Percentiles rank a stretch among this genome's conserved stretches.
Conservation (phyloP, 2,888 invertebrate genomes). For the Epistrophe grossulariae region DNA sequence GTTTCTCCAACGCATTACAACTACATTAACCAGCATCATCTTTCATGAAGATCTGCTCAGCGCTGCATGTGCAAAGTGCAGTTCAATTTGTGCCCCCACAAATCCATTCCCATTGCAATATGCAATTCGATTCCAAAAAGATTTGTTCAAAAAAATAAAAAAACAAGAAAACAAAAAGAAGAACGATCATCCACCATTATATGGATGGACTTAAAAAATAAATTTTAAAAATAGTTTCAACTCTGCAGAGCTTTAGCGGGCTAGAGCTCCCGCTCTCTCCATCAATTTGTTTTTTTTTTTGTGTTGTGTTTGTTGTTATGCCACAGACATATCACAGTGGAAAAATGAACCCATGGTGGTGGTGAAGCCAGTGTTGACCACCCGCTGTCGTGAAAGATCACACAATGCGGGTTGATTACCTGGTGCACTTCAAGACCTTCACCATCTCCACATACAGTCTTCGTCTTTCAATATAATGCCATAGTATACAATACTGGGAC, state of each 20-base stretch:
- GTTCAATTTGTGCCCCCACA: slow-evolving; percentile 50
- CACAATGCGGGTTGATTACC: slow-evolving; percentile 75
- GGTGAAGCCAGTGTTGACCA: slow-evolving; percentile 65
- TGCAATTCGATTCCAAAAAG: slow-evolving; percentile 59
- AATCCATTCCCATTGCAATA: slow-evolving; percentile 42
- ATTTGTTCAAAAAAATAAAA: slow-evolving; percentile 47
- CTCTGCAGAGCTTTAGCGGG: background rate
- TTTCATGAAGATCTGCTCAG: slow-evolving; percentile 58
- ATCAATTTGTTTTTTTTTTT: slow-evolving; percentile 17
- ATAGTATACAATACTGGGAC: slow-evolving; percentile 52
- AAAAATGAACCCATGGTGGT: slow-evolving; percentile 39
- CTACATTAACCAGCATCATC: slow-evolving; percentile 67
- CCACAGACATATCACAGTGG: background rate
- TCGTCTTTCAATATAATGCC: slow-evolving; percentile 10
- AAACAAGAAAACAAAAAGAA: slow-evolving; percentile 36
- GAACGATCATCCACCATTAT: slow-evolving; percentile 50
- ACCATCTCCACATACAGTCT: background rate
- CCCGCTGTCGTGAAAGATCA: slow-evolving; percentile 72
- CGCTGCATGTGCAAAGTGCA: slow-evolving; percentile 47
- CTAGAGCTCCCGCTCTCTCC: background rate
- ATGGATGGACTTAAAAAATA: slow-evolving; percentile 56
- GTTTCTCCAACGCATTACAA: slow-evolving; percentile 68
- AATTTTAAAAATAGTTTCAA: slow-evolving; percentile 59
- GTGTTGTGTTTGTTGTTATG: background rate
- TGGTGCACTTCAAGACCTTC: slow-evolving; percentile 64